phyloP scores from a whole-genome alignment of 1,140 invertebrate genomes.

The Aphaenogaster ashmeadi region DNA sequence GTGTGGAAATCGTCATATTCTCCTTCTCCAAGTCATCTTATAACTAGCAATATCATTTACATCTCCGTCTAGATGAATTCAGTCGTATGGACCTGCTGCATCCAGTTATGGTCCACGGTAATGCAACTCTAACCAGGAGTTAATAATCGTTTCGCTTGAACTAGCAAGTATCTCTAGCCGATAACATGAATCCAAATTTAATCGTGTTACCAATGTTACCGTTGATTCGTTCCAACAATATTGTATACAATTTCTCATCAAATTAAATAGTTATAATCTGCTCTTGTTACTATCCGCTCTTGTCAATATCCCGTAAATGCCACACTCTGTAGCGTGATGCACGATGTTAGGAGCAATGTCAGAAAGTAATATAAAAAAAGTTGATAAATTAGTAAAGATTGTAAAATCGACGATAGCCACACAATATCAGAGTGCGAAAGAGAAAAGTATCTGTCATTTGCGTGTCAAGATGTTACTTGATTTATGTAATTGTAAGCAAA shows the following conservation, averaged over 20 bases:
- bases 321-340: not conserved
- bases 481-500: not conserved
- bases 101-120: not conserved
- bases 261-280: constrained; percentile 12
- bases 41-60: not conserved
- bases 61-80: not conserved
- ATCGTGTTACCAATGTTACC: not conserved
- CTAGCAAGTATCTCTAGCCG: not conserved
- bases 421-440: not conserved
- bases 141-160: not conserved
- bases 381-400: not conserved
- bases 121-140: not conserved
- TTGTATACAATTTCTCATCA: not conserved
- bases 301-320: not conserved
- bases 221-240: not conserved
- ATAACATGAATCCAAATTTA: not conserved
- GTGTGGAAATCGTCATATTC: not conserved
- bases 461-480: not conserved
- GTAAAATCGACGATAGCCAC: not conserved
- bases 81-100: not conserved
- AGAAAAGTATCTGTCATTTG: constrained; percentile 11
- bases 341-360: not conserved
- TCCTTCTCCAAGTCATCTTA: not conserved
- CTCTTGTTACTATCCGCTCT: not conserved
- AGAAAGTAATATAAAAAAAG: not conserved